A percentile compares a stretch with the other conserved stretches of the same genome.
phyloP scores from a whole-genome alignment of 2,797 vertebrate genomes.

The Enteromius trimaculatus region DNA sequence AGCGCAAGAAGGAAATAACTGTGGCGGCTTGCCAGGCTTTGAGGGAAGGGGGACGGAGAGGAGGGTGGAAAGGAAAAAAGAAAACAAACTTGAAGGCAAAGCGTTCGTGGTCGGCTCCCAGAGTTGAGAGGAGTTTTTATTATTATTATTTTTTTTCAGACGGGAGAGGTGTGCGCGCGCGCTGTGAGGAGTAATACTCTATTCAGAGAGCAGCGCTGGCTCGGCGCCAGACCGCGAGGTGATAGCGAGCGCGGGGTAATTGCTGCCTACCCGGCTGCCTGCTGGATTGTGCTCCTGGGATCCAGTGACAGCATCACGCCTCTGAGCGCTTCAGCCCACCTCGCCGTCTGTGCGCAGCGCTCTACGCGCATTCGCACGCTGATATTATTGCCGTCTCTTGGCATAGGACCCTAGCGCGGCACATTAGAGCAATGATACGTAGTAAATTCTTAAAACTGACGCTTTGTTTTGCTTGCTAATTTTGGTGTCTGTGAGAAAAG shows the following conservation, averaged over 20 bases:
- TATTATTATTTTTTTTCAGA: background rate
- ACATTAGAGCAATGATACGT: constrained; percentile 32
- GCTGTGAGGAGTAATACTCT: constrained; percentile 31
- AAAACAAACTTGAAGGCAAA: constrained; percentile 57
- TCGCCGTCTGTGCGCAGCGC: background rate
- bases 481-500: constrained; percentile 26
- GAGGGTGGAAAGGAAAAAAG: constrained; percentile 56
- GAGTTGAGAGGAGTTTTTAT: constrained; percentile 18
- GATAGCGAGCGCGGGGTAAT: constrained; percentile 72
- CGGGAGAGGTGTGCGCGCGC: background rate
- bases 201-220: constrained; percentile 63
- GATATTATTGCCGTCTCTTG: constrained; percentile 53
- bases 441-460: constrained; percentile 41
- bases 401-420: constrained; percentile 16
- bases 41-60: constrained; percentile 56
- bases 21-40: constrained; percentile 66
- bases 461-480: constrained; percentile 37
- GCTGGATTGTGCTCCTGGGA: constrained; percentile 57
- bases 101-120: constrained; percentile 41
- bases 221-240: constrained; percentile 64
- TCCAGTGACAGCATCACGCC: constrained; percentile 57
- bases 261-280: constrained; percentile 76
- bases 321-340: constrained; percentile 41
- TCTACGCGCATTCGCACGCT: constrained; percentile 18
- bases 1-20: constrained; percentile 64